Evolutionary conservation across 2,797 vertebrate species (phyloP), one percentile per base, ranked within the genome.

Genomic region (Rhinatrema bivittatum): DNA sequence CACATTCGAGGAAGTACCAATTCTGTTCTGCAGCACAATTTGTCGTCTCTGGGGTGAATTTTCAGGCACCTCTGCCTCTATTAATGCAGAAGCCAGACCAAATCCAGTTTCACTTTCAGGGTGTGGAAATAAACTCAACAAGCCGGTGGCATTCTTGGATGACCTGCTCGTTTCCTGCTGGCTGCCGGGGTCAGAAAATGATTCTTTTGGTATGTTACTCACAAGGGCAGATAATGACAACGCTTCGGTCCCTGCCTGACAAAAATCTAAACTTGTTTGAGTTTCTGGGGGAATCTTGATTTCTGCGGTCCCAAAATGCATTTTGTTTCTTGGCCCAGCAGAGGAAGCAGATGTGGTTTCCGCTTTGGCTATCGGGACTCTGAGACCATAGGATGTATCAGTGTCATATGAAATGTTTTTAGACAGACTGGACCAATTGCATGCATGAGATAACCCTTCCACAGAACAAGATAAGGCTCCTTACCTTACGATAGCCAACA

Each of bases 401-500:
- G 19, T 49, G 22, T 32, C 56, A 36, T 53, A 27, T 39, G 57
- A 10, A 42, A 43, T 51, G 32, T 36, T 55, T 64, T 36, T 42
- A 29, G 57, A 31, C n/a, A 49, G 56, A 52, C 39, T 48, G 56
- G 47, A 23, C 49, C 67, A 69, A 46, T 21, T 57, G 24, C 58
- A 56, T 50, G 54, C 38, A 60, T 56, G 56, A n/a, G n/a, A n/a
- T n/a, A 8, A 15, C n/a, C 40, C 20, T 10, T 14, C 22, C 10
- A 7, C 9, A 20, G 33, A 16, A 40, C 10, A 39, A 35, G 16
- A 26, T 82, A 86, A 79, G 90, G 89, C 93, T 92, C 89, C 94
- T 99, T 99, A 99, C 95, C 95, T 99, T 99, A 91, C 95, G 60
- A 88, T 76, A 90, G 96, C 96, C 96, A 91, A 80, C 64, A 60